Base-by-base conservation (phyloP, 1,140 invertebrate genomes). In the Hylaeus volcanicus region DNA sequence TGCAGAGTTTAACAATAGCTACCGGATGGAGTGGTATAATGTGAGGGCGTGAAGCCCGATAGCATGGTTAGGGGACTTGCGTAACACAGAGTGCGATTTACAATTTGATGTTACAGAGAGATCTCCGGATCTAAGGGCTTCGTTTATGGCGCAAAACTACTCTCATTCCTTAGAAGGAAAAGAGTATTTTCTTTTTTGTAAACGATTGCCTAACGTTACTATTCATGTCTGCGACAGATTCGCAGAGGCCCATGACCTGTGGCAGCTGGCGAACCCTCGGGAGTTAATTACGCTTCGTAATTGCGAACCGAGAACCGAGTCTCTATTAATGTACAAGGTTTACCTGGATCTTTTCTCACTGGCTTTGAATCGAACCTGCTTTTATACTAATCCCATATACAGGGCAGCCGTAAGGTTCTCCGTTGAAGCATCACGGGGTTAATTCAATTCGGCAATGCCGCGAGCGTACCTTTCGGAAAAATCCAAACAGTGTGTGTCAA, bases 271-370 rank as follows among this genome's bases (percentile, higher is more conserved):
- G 80, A 82, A 89, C 84, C 88, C 81, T 70, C 82, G 72, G 26
- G 83, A 90, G 89, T 91, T 91, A 90, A 91, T 91, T 91, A 88
- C 85, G 53, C 68, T 41, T 74, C 72, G 83, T 89, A 90, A 89
- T 90, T 88, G 80, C 81, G 74, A 72, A 11, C 15, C 48, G 63
- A n/a, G 12, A 58, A 45, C 15, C n/a, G 11, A 15, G 48, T 1
- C 8, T 39, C n/a, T 51, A 41, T 61, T 64, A 64, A 84, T 43
- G 58, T 48, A 61, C 73, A 60, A 45, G 55, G 53, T 65, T 68
- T 64, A 26, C 55, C 51, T 11, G 58, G 58, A 82, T 58, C 26
- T 51, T 53, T 48, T 43, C 41, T 55, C 12, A n/a, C 64, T 60
- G 26, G 45, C 55, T 69, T 61, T 37, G 43, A 48, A 61, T 60